Evolutionary conservation across 2,113 vertebrate species (phyloP), one percentile per base, ranked within the genome.

Genomic region (Urocitellus parryii): DNA sequence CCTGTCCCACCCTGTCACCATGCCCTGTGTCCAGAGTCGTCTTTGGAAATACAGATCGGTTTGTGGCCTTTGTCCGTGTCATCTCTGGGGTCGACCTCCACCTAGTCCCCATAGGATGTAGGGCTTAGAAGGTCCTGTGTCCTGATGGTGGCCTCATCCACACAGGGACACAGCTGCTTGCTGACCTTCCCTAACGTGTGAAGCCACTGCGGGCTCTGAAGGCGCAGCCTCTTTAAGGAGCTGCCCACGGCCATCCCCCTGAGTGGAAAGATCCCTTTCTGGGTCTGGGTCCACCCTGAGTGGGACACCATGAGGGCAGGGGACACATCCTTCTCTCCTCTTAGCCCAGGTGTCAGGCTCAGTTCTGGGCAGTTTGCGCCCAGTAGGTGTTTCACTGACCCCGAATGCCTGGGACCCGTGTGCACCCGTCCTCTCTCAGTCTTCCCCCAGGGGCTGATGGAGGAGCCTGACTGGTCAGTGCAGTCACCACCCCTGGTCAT

Each of bases 161-260:
- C 2, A 20, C 8, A 22, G 13, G 3, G 56, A 42, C 24, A 8
- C 2, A 25, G 27, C 1, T 34, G 10, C 22, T 70, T 22, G 27
- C 81, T 82, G 34, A 8, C 24, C 27, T 12, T 51, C 13, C 27
- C 2, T 51, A 45, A 7, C 13, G 9, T 37, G 61, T 32, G 22
- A 78, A n/a, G 61, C n/a, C 48, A 0, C 18, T 34, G 7, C 10
- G 4, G 8, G 17, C 7, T 37, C 37, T 53, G 70, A 18, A 53
- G 13, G 9, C 4, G 9, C 17, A 6, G 32, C 0, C 13, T 8
- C 29, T 63, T 63, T 16, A 12, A 16, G 39, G 67, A 4, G 12
- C 1, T 1, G 6, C n/a, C 13, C 3, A 0, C 20, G 4, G 25
- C 14, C 22, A 37, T 48, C 77, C 8, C 9, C 13, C 27, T 53